These are phyloP conservation scores for Cephus spinipes DNA, from an alignment of 2,888 invertebrate genomes.

Conservation along the genomic window DNA sequence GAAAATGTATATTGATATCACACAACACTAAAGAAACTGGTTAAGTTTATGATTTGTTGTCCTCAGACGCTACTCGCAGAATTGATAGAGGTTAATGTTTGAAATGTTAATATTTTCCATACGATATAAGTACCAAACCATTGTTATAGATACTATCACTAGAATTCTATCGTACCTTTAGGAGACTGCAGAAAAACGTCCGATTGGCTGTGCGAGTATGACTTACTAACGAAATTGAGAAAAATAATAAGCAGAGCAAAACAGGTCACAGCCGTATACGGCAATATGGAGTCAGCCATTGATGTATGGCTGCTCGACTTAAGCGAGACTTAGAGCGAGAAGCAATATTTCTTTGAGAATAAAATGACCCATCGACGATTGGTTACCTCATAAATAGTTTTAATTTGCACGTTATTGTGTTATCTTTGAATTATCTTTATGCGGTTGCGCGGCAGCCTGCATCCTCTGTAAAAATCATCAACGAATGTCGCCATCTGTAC, in stretches of 20 bases:
- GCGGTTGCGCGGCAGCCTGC: not conserved
- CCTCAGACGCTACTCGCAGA: not conserved
- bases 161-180: slow-evolving; percentile 10
- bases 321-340: not conserved
- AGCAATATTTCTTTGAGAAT: not conserved
- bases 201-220: slow-evolving; percentile 20
- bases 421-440: not conserved
- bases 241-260: slow-evolving; percentile 26
- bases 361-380: not conserved
- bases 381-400: slow-evolving; percentile 3
- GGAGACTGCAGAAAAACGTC: slow-evolving; percentile 18
- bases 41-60: not conserved
- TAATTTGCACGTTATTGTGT: not conserved
- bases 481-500: not conserved
- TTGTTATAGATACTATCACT: not conserved
- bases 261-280: slow-evolving; percentile 23
- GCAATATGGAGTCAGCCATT: slow-evolving; percentile 32
- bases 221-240: slow-evolving; percentile 30
- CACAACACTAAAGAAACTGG: not conserved
- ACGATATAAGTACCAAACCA: not conserved
- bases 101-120: not conserved
- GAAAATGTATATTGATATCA: not conserved
- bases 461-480: not conserved
- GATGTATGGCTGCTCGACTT: slow-evolving; percentile 13
- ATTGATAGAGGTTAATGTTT: not conserved